These are phyloP conservation scores for Drosophila tropicalis DNA, from an alignment of 1,140 invertebrate species.

Conservation along the genomic window DNA sequence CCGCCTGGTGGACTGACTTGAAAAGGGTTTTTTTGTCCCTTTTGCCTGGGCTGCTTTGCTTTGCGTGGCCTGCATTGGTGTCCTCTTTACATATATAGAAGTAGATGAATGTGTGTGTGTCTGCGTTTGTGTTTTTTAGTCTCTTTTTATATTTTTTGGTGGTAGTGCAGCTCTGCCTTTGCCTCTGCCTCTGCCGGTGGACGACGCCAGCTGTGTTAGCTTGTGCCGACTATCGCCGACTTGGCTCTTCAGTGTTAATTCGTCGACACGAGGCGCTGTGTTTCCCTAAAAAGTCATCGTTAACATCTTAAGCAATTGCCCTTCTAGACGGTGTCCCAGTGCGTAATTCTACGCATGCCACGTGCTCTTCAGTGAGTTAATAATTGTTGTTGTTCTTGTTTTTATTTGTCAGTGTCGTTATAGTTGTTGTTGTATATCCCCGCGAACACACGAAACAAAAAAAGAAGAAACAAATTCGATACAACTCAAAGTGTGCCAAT, in stretches of 20 bases:
- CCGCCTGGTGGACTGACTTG: constrained; percentile 36
- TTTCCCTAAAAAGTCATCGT: constrained; percentile 53
- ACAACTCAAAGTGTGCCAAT: constrained; percentile 69
- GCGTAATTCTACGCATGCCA: constrained; percentile 33
- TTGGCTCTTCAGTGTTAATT: constrained; percentile 79
- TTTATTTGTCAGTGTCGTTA: constrained; percentile 20
- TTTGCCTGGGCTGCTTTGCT: constrained; percentile 51
- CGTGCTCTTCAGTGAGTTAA: not conserved
- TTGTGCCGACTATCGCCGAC: constrained; percentile 56
- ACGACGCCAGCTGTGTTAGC: constrained; percentile 42
- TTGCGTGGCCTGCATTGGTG: constrained; percentile 66
- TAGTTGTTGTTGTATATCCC: constrained; percentile 53
- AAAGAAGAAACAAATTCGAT: constrained; percentile 54
- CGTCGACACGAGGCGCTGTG: constrained; percentile 77
- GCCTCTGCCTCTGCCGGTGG: constrained; percentile 37
- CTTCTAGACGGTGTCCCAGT: constrained; percentile 34
- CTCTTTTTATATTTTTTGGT: constrained; percentile 39
- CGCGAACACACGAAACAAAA: constrained; percentile 17
- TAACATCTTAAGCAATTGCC: constrained; percentile 43
- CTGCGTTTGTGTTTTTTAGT: constrained; percentile 18
- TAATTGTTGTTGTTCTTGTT: constrained; percentile 40
- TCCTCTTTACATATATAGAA: constrained; percentile 18
- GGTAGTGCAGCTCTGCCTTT: constrained; percentile 63
- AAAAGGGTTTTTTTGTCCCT: constrained; percentile 30
- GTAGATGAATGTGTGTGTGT: constrained; percentile 7